Percentiles rank a stretch among this genome's conserved stretches.
These are phyloP conservation scores for Enteromius paludinosus DNA, from an alignment of 2,797 vertebrate species.

Conservation along the genomic window DNA sequence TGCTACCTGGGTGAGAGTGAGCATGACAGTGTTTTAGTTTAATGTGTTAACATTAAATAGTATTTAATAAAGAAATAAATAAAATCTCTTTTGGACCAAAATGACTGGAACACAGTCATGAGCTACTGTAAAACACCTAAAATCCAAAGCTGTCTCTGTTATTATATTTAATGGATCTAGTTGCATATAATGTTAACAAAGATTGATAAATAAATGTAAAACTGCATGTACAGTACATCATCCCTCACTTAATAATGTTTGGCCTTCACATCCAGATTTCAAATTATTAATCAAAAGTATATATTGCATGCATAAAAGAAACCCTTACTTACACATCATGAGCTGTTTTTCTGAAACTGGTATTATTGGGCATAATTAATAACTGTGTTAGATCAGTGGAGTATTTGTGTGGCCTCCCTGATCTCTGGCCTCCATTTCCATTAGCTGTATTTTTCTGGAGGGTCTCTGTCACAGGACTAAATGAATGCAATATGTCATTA, in stretches of 20 bases:
- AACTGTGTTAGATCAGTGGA: conserved; percentile 52
- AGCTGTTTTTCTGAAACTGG: conserved; percentile 25
- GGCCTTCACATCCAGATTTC: not conserved
- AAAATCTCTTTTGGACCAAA: not conserved
- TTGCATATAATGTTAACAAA: not conserved
- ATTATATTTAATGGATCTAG: not conserved
- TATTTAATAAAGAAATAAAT: not conserved
- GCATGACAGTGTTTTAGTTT: not conserved
- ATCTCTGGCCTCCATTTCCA: conserved; percentile 58
- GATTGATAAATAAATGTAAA: not conserved
- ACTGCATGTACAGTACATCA: not conserved
- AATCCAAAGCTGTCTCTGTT: not conserved
- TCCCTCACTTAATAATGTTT: not conserved
- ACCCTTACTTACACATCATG: not conserved
- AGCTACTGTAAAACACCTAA: not conserved
- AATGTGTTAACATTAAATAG: not conserved
- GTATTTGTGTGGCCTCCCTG: conserved; percentile 57
- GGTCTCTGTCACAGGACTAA: conserved; percentile 49
- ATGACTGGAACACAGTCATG: not conserved
- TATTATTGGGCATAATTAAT: conserved; percentile 54
- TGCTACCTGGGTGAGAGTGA: too few species aligned
- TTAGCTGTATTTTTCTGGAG: conserved; percentile 57
- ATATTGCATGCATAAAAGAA: conserved; percentile 10
- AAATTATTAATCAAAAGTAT: conserved; percentile 5
- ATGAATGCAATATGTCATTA: conserved; percentile 61